Evolutionary conservation across 2,797 vertebrate genomes (phyloP), one percentile per base, ranked within the genome.

Genomic region (Eospalax fontanierii): DNA sequence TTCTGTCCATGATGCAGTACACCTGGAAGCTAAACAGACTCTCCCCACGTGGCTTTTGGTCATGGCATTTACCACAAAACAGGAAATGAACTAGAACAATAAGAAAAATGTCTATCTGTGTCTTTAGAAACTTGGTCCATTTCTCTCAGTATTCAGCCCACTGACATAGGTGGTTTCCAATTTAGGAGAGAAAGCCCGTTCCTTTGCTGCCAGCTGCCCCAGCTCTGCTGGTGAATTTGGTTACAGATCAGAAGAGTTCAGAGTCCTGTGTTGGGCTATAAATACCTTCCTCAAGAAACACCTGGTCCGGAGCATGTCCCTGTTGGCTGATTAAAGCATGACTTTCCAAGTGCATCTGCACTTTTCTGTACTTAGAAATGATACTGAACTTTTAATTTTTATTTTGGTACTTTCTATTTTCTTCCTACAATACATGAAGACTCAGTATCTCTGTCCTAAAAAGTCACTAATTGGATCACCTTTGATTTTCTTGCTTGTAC

Each of bases 401-500:
- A 91, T 93, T 93, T 73, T 74, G 24, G 78, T 80, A n/a, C 76
- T 86, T n/a, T 81, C 54, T 75, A 40, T 92, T 79, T 84, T n/a
- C 11, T 19, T 54, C 18, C 38, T 21, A 50, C 43, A 90, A 65
- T 68, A 95, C 85, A 88, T 61, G 46, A 93, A 94, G 82, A 75
- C 30, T 94, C 66, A 28, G 68, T 87, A 96, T 89, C 38, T 54
- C 71, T 92, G 71, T 95, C 86, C 86, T 89, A 92, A 82, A 94
- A 95, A 71, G 76, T 85, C 96, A 14, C 87, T 97, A 97, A 96
- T 96, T 97, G 95, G 93, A 92, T 95, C 76, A 46, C 59, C 71
- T 88, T 96, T 94, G 74, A 96, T 96, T 95, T 96, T 86, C 96
- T 93, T 89, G 81, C 86, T 96, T 95, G 94, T 96, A 95, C 57